Percentiles rank a stretch among this genome's conserved stretches.
phyloP scores from a whole-genome alignment of 1,140 invertebrate genomes.

The Pseudachorutes palmiensis region DNA sequence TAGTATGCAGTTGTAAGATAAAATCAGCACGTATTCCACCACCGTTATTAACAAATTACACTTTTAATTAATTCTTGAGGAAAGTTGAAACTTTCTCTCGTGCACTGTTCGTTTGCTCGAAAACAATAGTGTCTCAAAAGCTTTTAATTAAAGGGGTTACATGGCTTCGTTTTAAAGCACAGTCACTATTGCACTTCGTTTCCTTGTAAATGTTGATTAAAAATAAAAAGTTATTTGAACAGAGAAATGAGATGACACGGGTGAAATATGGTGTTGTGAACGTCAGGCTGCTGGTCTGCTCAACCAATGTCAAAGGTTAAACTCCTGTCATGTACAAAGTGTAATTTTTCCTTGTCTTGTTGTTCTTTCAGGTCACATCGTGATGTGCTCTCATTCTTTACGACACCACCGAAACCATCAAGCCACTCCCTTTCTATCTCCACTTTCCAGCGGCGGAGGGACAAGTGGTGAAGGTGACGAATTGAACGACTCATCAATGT shows the following conservation, averaged over 20 bases:
- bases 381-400: slow-evolving; percentile 36
- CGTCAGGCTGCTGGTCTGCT: too few species aligned
- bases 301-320: too few species aligned
- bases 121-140: not conserved
- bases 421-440: slow-evolving; percentile 24
- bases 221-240: too few species aligned
- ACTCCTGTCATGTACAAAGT: too few species aligned
- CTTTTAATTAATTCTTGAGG: slow-evolving; percentile 3
- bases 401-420: slow-evolving; percentile 37
- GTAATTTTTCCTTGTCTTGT: slow-evolving; percentile 23
- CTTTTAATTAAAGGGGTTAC: slow-evolving; percentile 3
- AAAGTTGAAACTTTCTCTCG: not conserved
- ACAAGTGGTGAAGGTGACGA: slow-evolving; percentile 2
- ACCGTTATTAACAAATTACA: slow-evolving; percentile 7
- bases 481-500: slow-evolving; percentile 8
- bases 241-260: too few species aligned
- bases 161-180: not conserved
- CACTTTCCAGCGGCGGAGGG: not conserved
- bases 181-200: not conserved
- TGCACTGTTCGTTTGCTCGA: not conserved
- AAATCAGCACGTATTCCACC: slow-evolving; percentile 3
- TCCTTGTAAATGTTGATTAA: too few species aligned
- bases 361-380: slow-evolving; percentile 35
- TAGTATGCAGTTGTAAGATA: not conserved
- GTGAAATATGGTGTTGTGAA: too few species aligned